Base-by-base conservation (phyloP, 64 coral and sea anemone species). In the Dendrophyllia cribrosa region DNA sequence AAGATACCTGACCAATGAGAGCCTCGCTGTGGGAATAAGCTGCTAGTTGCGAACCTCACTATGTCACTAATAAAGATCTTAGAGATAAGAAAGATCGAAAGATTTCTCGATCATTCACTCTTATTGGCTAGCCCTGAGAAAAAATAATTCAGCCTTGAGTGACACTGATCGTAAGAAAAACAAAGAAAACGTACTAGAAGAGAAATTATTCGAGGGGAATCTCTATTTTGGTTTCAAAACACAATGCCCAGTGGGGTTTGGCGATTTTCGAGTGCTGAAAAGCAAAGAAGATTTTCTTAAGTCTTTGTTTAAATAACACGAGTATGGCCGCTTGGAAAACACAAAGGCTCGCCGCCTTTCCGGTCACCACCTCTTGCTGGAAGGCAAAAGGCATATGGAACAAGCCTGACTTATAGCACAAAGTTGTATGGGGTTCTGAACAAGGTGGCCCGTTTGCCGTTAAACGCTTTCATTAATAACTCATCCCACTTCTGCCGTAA, bases 391-490 rank as follows among this genome's bases (percentile, higher is more conserved):
- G 58, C 68, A 76, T 83, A 74, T 94, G 87, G 77, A 58, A 77
- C 58, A 12, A 20, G 55, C 26, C 61, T 83, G 55, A n/a, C 56
- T 24, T 45, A 12, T 5, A 48, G 45, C 9, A 8, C 26, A 20
- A 58, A 51, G 9, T 4, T 34, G 44, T 74, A 1, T 2, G 19
- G 25, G 14, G 0, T 25, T 66, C 22, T 46, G 6, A 43, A 76
- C 43, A 89, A 67, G 87, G 77, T 83, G 86, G 78, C 86, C 87
- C 86, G 58, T 21, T 89, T 64, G 80, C 70, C 65, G 87, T 83
- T 94, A 94, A 94, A 94, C 64, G 92, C 87, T 76, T 89, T 72
- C 34, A 94, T 94, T 94, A 94, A 94, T 87, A 89, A 74, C 67
- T 82, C 92, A 94, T 94, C 87, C 87, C 77, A 89, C 87, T 83